phyloP scores from a whole-genome alignment of 2,797 vertebrate genomes.

The Alauda arvensis region DNA sequence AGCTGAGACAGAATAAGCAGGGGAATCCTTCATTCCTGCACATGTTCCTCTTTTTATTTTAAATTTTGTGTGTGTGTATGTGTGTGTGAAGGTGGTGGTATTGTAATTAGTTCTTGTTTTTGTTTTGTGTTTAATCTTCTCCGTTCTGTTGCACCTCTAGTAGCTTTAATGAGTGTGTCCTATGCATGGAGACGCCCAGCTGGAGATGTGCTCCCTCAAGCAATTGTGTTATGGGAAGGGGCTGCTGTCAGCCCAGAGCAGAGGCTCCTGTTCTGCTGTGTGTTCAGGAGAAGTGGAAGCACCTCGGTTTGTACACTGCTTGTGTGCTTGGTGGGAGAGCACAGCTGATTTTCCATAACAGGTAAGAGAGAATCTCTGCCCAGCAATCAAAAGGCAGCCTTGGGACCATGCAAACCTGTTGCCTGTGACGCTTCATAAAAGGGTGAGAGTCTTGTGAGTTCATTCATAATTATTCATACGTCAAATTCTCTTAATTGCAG shows the following conservation, averaged over 20 bases:
- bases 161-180: not conserved
- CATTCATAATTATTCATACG: not conserved
- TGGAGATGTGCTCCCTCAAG: not conserved
- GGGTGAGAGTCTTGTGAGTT: not conserved
- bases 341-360: not conserved
- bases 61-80: accelerated
- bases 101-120: not conserved
- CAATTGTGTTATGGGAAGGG: not conserved
- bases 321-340: not conserved
- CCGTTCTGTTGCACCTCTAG: not conserved
- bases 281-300: not conserved
- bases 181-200: not conserved
- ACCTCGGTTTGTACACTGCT: accelerated
- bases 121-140: not conserved
- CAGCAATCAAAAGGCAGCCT: not conserved
- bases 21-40: not conserved
- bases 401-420: not conserved
- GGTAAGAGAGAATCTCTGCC: not conserved
- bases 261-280: not conserved
- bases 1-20: not conserved
- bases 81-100: accelerated
- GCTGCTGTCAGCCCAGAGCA: not conserved
- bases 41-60: accelerated
- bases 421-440: not conserved
- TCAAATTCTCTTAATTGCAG: not conserved